Percentiles rank a stretch among this genome's conserved stretches.
These are phyloP conservation scores for Microctenopoma stevenorrisi DNA, from an alignment of 2,797 vertebrate species.

Conservation along the genomic window DNA sequence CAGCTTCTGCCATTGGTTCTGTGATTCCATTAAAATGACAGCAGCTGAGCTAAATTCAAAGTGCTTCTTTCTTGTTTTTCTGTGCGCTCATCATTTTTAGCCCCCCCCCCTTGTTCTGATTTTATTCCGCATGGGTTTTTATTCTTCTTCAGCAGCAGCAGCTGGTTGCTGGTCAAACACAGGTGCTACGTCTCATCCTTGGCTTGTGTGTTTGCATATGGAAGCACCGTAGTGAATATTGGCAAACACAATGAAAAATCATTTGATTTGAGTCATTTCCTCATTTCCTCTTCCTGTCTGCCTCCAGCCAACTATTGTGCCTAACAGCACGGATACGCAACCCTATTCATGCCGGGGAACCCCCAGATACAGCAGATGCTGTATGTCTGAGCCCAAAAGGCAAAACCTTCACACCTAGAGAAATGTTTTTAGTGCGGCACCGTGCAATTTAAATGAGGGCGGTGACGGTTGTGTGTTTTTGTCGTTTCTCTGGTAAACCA, in stretches of 20 bases:
- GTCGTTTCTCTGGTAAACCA: slow-evolving; percentile 1
- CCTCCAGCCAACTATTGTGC: slow-evolving; percentile 41
- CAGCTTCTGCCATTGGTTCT: slow-evolving; percentile 34
- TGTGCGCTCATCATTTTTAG: background rate
- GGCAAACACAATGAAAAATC: slow-evolving; percentile 42
- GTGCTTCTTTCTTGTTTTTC: slow-evolving; percentile 10
- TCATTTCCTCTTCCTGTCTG: slow-evolving; percentile 38
- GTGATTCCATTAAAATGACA: slow-evolving; percentile 57
- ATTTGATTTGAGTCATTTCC: slow-evolving; percentile 43
- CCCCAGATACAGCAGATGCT: slow-evolving; percentile 6
- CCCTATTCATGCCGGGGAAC: slow-evolving; percentile 3
- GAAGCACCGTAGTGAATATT: slow-evolving; percentile 23
- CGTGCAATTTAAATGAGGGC: background rate
- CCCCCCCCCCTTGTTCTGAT: background rate
- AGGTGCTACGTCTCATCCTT: slow-evolving; percentile 22
- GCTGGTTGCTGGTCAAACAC: slow-evolving; percentile 43
- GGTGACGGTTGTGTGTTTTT: background rate
- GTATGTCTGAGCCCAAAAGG: background rate
- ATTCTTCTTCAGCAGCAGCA: background rate
- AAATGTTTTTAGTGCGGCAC: background rate
- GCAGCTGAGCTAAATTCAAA: slow-evolving; percentile 32
- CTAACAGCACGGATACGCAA: background rate
- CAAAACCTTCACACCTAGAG: too few relatives aligned
- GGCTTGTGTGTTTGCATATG: slow-evolving; percentile 46
- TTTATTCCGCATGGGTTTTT: background rate